A percentile compares a stretch with the other conserved stretches of the same genome.
These are phyloP conservation scores for roundworm (Caenorhabditis elegans) DNA, from an alignment of 1,140 invertebrate genomes.

Conservation along the genomic window WBcel235 BX284603.4:1088001-1088500, in stretches of 20 bases:
- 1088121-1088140: neutral
- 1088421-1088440: too few species aligned
- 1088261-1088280: neutral
- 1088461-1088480: slow-evolving; percentile 1
- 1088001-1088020: too few species aligned
- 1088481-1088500: neutral
- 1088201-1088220: too few species aligned
- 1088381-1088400: neutral
- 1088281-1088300: neutral
- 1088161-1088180: too few species aligned
- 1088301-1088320: neutral
- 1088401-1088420: neutral
- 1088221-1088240: too few species aligned
- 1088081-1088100: neutral
- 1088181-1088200: too few species aligned
- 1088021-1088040: too few species aligned
- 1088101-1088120: neutral
- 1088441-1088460: neutral
- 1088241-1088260: neutral
- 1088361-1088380: neutral
- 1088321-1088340: neutral
- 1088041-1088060: too few species aligned
- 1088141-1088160: too few species aligned
- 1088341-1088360: neutral
- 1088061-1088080: neutral